Evolutionary conservation across 2,113 vertebrate genomes (phyloP).

Genomic region (Anas platyrhynchos): DNA sequence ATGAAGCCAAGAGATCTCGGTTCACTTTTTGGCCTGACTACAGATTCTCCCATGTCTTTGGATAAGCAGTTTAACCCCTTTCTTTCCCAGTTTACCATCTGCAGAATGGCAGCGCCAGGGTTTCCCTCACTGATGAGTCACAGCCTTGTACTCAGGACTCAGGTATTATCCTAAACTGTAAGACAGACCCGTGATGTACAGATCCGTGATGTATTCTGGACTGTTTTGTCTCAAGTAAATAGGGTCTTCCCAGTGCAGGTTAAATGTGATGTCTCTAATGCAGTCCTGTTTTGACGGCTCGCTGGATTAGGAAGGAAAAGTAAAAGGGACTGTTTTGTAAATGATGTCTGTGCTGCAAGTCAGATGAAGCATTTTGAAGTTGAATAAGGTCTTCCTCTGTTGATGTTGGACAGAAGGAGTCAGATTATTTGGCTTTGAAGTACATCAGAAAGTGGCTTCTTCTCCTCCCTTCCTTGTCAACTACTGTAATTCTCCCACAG

Average conservation of each 20-base stretch:
- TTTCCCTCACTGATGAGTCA: slow-evolving; percentile 8
- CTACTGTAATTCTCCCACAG: not conserved
- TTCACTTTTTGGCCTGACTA: not conserved
- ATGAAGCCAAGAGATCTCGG: not conserved
- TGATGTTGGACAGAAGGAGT: not conserved
- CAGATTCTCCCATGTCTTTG: not conserved
- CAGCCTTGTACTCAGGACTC: not conserved
- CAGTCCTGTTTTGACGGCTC: not conserved
- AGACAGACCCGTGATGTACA: not conserved
- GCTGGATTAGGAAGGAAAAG: not conserved
- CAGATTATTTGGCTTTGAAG: slow-evolving; percentile 16
- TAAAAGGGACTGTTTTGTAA: not conserved
- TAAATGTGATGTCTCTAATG: not conserved
- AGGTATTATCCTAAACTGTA: not conserved
- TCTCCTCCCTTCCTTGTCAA: not conserved
- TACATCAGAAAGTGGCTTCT: slow-evolving; percentile 19
- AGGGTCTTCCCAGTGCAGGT: not conserved
- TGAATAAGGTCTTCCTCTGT: not conserved
- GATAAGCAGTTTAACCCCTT: not conserved
- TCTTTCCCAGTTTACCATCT: not conserved
- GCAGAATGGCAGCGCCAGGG: not conserved
- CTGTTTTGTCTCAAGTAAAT: slow-evolving; percentile 1
- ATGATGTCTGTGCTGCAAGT: not conserved
- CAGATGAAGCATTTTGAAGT: not conserved
- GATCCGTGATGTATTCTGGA: not conserved